A percentile compares a stretch with the other conserved stretches of the same genome.
Conservation (phyloP, 2,113 vertebrate species). For the Scopus umbretta region DNA sequence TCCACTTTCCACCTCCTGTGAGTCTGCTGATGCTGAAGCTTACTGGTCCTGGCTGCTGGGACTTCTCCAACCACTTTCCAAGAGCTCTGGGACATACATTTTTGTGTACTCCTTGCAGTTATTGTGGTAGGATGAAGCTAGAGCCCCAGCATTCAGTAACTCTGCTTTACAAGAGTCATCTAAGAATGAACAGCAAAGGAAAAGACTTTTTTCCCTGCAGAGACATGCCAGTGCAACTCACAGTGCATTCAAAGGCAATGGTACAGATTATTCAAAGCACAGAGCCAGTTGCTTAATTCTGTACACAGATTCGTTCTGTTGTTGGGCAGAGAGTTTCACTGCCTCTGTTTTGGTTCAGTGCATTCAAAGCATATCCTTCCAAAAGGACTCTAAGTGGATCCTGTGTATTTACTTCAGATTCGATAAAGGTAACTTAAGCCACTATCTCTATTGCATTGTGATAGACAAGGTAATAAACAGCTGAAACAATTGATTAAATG, state of each 20-base stretch:
- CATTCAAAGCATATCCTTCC: slow-evolving; percentile 27
- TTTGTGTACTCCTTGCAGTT: not conserved
- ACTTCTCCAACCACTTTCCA: not conserved
- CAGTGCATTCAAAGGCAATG: not conserved
- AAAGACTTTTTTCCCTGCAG: not conserved
- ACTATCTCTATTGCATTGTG: slow-evolving; percentile 51
- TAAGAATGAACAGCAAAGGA: not conserved
- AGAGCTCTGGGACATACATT: not conserved
- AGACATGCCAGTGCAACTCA: not conserved
- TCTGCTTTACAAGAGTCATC: not conserved
- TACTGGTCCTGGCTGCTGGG: not conserved
- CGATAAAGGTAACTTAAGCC: slow-evolving; percentile 55
- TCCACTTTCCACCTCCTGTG: not conserved
- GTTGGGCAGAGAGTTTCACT: not conserved
- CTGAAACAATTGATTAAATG: slow-evolving; percentile 69
- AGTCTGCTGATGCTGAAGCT: not conserved
- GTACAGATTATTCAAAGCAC: not conserved
- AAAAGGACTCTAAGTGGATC: slow-evolving; percentile 47
- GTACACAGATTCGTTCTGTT: not conserved
- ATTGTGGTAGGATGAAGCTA: not conserved
- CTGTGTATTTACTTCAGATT: slow-evolving; percentile 58
- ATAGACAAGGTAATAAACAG: slow-evolving; percentile 66
- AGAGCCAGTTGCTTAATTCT: not conserved
- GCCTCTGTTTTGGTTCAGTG: not conserved
- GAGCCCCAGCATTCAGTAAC: not conserved